Conservation (phyloP, 2,113 vertebrate genomes). For the Pygoscelis antarcticus region DNA sequence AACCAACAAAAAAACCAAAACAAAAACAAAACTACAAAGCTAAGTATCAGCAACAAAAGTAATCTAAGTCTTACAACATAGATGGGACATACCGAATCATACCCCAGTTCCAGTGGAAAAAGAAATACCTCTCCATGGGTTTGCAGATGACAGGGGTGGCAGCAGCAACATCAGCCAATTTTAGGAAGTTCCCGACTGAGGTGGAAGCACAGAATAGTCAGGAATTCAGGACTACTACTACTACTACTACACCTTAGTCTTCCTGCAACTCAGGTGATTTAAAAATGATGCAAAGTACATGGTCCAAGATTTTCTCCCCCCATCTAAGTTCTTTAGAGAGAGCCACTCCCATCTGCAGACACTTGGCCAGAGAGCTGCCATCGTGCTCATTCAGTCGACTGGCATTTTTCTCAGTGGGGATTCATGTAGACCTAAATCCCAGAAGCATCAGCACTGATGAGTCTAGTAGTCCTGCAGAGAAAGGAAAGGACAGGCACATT, state of each 20-base stretch:
- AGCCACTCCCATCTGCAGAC: conserved; percentile 53
- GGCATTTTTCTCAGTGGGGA: conserved; percentile 48
- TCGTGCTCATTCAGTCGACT: conserved; percentile 20
- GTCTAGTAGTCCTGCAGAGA: conserved; percentile 77
- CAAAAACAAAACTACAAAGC: conserved; percentile 28
- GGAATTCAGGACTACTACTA: conserved; percentile 16
- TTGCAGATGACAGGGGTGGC: conserved; percentile 2
- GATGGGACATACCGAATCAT: conserved; percentile 35
- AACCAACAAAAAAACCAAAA: neutral
- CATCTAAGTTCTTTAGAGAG: conserved; percentile 18
- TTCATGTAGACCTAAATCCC: conserved; percentile 50
- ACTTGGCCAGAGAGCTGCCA: conserved; percentile 51
- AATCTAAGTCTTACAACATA: conserved; percentile 50
- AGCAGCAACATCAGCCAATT: neutral
- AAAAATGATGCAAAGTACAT: conserved; percentile 33
- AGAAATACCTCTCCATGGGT: neutral
- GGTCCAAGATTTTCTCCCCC: conserved; percentile 36
- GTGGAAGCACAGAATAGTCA: conserved; percentile 35
- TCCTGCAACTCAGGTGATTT: conserved; percentile 43
- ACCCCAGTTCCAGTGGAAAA: conserved; percentile 33
- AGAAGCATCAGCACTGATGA: conserved; percentile 60
- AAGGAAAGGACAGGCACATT: neutral
- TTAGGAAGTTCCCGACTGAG: conserved; percentile 1
- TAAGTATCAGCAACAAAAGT: conserved; percentile 34
- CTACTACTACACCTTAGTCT: neutral